Evolutionary conservation across 2,113 vertebrate species (phyloP).

Genomic region (Odontophorus gujanensis): DNA sequence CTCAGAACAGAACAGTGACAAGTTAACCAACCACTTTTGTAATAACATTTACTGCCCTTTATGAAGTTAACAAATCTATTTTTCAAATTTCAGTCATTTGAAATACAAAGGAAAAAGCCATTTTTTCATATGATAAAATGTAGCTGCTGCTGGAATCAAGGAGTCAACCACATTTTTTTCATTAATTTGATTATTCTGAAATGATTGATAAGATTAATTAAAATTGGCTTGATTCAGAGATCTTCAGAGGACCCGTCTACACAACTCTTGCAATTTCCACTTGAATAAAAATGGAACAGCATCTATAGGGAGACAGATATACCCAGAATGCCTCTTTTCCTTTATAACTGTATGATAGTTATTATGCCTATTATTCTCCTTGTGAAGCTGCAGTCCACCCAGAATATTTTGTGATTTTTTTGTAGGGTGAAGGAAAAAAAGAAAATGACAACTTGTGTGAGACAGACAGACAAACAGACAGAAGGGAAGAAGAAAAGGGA

Average conservation of each 20-base stretch:
- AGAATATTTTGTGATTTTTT: conserved; percentile 30
- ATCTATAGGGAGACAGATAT: conserved; percentile 70
- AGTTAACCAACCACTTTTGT: conserved; percentile 78
- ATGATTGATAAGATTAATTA: conserved; percentile 80
- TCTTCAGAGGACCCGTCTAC: conserved; percentile 68
- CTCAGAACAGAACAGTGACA: conserved; percentile 76
- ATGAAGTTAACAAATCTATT: conserved; percentile 81
- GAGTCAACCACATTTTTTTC: conserved; percentile 72
- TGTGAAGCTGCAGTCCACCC: conserved; percentile 27
- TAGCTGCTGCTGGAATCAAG: conserved; percentile 72
- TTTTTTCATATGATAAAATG: conserved; percentile 78
- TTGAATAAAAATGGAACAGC: conserved; percentile 71
- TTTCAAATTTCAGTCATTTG: conserved; percentile 80
- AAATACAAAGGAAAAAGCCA: conserved; percentile 73
- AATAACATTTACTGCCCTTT: conserved; percentile 80
- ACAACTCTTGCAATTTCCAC: conserved; percentile 65
- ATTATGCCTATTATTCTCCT: conserved; percentile 67
- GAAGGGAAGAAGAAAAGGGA: neutral
- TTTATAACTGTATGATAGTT: conserved; percentile 49
- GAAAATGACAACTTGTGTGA: neutral
- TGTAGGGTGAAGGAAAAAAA: neutral
- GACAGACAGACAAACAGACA: neutral
- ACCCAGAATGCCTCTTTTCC: conserved; percentile 59
- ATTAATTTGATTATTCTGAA: conserved; percentile 78
- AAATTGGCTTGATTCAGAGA: conserved; percentile 74